phyloP scores from a whole-genome alignment of 2,888 invertebrate species.

The Hydriomena furcata region DNA sequence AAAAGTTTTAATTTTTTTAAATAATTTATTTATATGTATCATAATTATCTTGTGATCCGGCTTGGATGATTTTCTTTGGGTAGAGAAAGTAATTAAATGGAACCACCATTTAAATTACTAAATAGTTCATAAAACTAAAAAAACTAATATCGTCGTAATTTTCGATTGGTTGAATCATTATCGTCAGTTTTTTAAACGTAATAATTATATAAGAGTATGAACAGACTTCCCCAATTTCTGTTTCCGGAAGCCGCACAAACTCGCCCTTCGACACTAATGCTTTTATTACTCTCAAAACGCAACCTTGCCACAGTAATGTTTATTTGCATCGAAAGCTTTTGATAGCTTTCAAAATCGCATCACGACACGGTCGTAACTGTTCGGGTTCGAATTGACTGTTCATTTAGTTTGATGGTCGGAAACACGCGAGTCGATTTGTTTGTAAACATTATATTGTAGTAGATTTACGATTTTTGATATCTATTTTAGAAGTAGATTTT shows the following conservation, averaged over 20 bases:
- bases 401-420: constrained; percentile 15
- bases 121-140: too few relatives aligned
- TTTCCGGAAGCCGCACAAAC: neutral
- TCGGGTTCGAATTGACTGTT: constrained; percentile 17
- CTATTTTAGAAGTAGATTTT: neutral
- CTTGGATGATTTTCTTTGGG: too few relatives aligned
- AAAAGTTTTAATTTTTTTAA: too few relatives aligned
- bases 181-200: too few relatives aligned
- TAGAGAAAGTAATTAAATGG: too few relatives aligned
- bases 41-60: too few relatives aligned
- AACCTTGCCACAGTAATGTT: constrained; percentile 15
- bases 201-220: neutral
- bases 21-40: too few relatives aligned
- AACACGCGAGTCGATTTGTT: constrained; percentile 32
- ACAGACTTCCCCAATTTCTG: too few relatives aligned
- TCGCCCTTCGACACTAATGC: neutral
- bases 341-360: neutral
- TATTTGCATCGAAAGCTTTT: constrained; percentile 6
- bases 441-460: constrained; percentile 30
- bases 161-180: too few relatives aligned
- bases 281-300: constrained; percentile 8
- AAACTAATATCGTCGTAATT: too few relatives aligned
- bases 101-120: too few relatives aligned
- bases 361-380: constrained; percentile 17
- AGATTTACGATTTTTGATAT: constrained; percentile 7